These are phyloP conservation scores for Pinctada fucata DNA, from an alignment of 2,888 invertebrate genomes.

Conservation along the genomic window DNA sequence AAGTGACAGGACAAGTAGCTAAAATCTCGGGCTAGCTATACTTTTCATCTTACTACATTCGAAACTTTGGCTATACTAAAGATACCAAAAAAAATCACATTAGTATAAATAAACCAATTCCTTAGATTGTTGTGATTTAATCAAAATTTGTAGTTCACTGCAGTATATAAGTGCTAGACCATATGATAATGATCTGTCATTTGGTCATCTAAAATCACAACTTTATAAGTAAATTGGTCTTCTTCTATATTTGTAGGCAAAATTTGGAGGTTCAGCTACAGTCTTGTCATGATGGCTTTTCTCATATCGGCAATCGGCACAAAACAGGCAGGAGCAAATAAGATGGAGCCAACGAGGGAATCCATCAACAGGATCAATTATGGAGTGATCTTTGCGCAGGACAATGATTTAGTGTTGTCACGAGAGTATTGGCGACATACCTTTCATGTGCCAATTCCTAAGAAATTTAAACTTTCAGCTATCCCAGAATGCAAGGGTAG, in stretches of 20 bases:
- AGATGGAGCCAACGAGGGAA: not conserved
- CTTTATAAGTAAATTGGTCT: conserved; percentile 1
- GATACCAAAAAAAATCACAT: too few species aligned
- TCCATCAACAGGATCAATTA: conserved; percentile 15
- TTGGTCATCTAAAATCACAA: too few species aligned
- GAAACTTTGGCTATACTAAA: too few species aligned
- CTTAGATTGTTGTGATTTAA: too few species aligned
- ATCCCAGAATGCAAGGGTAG: not conserved
- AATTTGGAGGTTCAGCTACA: not conserved
- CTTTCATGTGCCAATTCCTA: conserved; percentile 19
- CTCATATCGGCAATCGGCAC: not conserved
- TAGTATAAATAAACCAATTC: too few species aligned
- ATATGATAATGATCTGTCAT: too few species aligned
- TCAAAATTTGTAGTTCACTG: too few species aligned
- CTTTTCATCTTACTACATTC: too few species aligned
- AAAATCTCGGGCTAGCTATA: too few species aligned
- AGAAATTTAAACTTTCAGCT: conserved; percentile 2
- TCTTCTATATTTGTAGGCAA: conserved; percentile 9
- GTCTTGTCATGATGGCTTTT: conserved; percentile 12
- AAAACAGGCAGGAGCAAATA: too few species aligned
- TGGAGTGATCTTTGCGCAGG: conserved; percentile 19
- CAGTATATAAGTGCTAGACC: too few species aligned
- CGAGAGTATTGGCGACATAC: conserved; percentile 28
- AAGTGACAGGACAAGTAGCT: too few species aligned
- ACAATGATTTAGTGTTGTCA: not conserved